These are phyloP conservation scores for Cheilosia grossa DNA, from an alignment of 2,888 invertebrate species.

Conservation along the genomic window DNA sequence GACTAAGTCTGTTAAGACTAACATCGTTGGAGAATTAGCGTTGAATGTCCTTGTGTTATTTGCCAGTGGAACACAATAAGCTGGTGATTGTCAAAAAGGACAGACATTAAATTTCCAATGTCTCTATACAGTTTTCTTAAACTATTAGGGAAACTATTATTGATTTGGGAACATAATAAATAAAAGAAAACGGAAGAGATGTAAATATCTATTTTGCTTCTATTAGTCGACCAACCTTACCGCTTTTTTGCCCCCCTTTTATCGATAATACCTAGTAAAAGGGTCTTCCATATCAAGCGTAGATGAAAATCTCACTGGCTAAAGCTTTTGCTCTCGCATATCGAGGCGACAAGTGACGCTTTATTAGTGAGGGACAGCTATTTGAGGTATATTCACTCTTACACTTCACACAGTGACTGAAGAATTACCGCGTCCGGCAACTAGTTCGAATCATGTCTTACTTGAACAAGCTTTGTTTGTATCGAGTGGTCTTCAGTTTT, in stretches of 20 bases:
- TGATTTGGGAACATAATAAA: slow-evolving; percentile 14
- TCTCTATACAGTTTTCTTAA: slow-evolving; percentile 79
- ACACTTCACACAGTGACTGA: no score
- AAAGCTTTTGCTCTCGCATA: not conserved
- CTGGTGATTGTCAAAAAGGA: slow-evolving; percentile 81
- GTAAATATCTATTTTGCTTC: no score
- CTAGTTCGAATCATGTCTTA: no score
- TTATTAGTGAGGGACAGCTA: not conserved
- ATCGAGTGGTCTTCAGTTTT: no score
- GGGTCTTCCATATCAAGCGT: slow-evolving; percentile 40
- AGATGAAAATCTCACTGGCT: slow-evolving; percentile 19
- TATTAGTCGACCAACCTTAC: slow-evolving; percentile 64
- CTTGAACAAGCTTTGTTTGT: no score
- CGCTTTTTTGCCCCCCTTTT: slow-evolving; percentile 56
- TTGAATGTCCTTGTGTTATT: slow-evolving; percentile 81
- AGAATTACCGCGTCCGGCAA: no score
- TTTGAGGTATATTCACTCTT: no score
- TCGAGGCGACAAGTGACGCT: not conserved
- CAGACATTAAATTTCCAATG: slow-evolving; percentile 78
- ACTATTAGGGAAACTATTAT: not conserved
- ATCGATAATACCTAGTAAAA: slow-evolving; percentile 12
- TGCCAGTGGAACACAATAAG: slow-evolving; percentile 77
- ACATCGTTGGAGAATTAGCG: not conserved
- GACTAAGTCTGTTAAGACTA: not conserved
- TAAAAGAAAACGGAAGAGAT: no score